Base-by-base conservation (phyloP, 2,113 vertebrate species). In the Ibidorhyncha struthersii region DNA sequence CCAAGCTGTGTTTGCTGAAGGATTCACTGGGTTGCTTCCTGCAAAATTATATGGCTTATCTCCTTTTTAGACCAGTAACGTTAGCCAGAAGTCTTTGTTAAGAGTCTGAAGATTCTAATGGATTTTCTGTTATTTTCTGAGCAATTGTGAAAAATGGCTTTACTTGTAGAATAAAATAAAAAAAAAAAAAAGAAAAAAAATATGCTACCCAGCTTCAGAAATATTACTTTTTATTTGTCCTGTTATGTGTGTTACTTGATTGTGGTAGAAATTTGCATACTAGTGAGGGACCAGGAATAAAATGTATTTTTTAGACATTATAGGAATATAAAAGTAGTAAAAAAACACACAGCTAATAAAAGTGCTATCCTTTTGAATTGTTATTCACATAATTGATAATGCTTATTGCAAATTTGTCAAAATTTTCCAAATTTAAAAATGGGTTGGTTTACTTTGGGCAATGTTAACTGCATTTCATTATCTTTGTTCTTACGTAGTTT, bases 1-100 rank as follows among this genome's bases (percentile, higher is more conserved):
- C 90, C 93, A 93, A 91, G 89, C 94, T 97, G 78, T 96, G 58
- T 97, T 97, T 98, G 93, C 95, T 93, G 96, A 97, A 98, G 93
- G 90, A 97, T 92, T 98, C 96, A 91, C 43, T 79, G 62, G 61
- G 71, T 97, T 97, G 76, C 95, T 98, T 96, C 89, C 96, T 97
- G 65, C 97, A 97, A 98, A 97, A 98, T 98, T 95, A 91, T 89
- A 95, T 87, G 71, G 56, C 88, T 98, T 98, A 97, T 93, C 87
- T 96, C 74, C 92, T 98, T 96, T 93, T 94, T 97, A 97, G 86
- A 97, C 77, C 69, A 96, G 79, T 96, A 93, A 72, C 40, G 36
- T 94, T 96, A 97, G 50, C 52, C n/a, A 90, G 93, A 74, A 81
- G 71, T 85, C 81, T 95, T 82, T 96, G 66, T 97, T 69, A 67